These are phyloP conservation scores for Styela plicata DNA, from an alignment of 23 tunicate genomes.

Conservation along the genomic window DNA sequence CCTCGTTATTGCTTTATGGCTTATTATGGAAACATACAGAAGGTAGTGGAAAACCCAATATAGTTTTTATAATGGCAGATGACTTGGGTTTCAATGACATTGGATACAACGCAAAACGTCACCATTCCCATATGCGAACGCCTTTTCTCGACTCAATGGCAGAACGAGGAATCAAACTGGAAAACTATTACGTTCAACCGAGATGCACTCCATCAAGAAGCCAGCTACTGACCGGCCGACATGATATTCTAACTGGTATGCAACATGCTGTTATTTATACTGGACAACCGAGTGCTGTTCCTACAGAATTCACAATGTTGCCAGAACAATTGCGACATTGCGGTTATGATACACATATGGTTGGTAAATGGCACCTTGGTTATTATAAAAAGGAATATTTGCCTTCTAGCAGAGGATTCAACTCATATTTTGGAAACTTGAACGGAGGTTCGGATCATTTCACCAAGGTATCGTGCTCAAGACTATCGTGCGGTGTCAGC, in stretches of 20 bases:
- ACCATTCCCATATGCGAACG: not conserved
- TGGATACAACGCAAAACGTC: not conserved
- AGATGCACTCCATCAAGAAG: conserved; percentile 64
- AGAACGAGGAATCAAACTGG: conserved; percentile 22
- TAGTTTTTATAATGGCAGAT: not conserved
- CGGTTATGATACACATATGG: conserved; percentile 72
- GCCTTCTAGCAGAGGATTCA: conserved; percentile 70
- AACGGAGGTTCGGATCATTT: conserved; percentile 36
- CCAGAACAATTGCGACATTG: conserved; percentile 52
- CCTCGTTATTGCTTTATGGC: not conserved
- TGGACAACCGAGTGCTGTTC: conserved; percentile 42
- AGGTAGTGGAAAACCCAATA: not conserved
- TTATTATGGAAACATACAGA: not conserved
- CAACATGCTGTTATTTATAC: conserved; percentile 52
- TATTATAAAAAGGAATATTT: conserved; percentile 36
- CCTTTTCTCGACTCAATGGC: not conserved
- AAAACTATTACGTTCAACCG: conserved; percentile 39
- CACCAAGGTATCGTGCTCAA: not conserved
- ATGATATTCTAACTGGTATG: conserved; percentile 68
- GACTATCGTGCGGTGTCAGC: not conserved
- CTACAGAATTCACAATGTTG: conserved; percentile 32
- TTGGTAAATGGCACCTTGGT: conserved; percentile 87
- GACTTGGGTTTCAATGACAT: not conserved
- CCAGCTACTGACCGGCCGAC: conserved; percentile 56
- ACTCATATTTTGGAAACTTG: conserved; percentile 28